Base-by-base conservation (phyloP, 2,888 invertebrate genomes). In the Pediacus dermestoides region DNA sequence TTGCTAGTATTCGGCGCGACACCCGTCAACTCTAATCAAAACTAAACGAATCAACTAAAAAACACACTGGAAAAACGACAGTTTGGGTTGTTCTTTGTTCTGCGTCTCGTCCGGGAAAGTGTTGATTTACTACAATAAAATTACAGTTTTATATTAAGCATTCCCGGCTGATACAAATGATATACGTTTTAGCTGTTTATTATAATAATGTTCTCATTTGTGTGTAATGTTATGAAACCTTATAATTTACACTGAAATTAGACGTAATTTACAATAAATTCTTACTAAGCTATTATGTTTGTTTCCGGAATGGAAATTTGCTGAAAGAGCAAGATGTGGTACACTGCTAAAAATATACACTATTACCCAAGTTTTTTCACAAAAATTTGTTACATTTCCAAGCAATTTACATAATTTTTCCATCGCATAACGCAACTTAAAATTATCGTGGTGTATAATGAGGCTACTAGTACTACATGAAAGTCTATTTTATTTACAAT, bases 231-330 rank as follows among this genome's bases (percentile, higher is more conserved):
- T 28, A 28, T 28, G 28, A 11, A 28, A 34, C 26, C 4, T 11
- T 15, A 34, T 34, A 34, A 35, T 28, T 35, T 16, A 16, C 18
- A 28, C 11, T 9, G 37, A 44, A 41, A 44, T 41, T 41, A 44
- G 35, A 40, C 14, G 40, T 34, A 44, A 44, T 44, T 44, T 44
- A 35, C 44, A 44, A 41, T 44, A 41, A 44, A 44, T 44, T 41
- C 36, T 35, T 35, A 22, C 31, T 41, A 38, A 31, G 35, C 37
- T 30, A 44, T 44, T 28, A 41, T 44, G 28, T 41, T 37, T 44
- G 40, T 31, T 44, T 41, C 34, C 38, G 22, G 34, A 25, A 30
- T 30, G 27, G 41, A 44, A 44, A 44, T 44, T 22, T 16, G 39
- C 39, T 13, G 31, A 25, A 38, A 31, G 10, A 23, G 23, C 9